Conservation (phyloP, 2,888 invertebrate species). For the Mimas tiliae region DNA sequence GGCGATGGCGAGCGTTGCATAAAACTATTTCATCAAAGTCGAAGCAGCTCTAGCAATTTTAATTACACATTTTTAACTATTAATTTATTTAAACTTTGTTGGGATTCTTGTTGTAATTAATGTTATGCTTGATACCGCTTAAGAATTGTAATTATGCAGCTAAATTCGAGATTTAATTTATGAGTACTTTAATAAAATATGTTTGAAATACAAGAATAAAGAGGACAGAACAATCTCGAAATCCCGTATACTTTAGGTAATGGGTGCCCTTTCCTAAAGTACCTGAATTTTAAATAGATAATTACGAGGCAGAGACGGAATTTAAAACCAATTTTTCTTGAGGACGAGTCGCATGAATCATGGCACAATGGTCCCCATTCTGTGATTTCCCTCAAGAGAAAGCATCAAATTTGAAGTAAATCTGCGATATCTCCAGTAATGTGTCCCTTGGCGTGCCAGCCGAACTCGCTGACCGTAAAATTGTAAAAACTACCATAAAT, state of each 20-base stretch:
- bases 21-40: conserved; percentile 5
- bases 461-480: conserved; percentile 81
- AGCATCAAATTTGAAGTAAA: conserved; percentile 80
- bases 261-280: conserved; percentile 7
- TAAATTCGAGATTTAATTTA: background rate
- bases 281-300: conserved; percentile 27
- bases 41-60: conserved; percentile 12
- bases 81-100: background rate
- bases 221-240: background rate
- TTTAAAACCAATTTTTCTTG: conserved; percentile 48
- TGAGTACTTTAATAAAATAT: conserved; percentile 11
- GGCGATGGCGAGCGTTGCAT: background rate
- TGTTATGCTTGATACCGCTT: background rate
- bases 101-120: conserved; percentile 4
- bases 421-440: conserved; percentile 78
- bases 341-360: conserved; percentile 59
- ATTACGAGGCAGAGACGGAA: conserved; percentile 36
- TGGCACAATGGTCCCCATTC: conserved; percentile 68
- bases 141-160: background rate
- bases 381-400: conserved; percentile 78
- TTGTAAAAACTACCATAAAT: conserved; percentile 83
- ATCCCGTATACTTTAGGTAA: background rate
- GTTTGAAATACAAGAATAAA: conserved; percentile 3
- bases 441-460: conserved; percentile 72
- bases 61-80: conserved; percentile 8